phyloP scores from a whole-genome alignment of 2,113 vertebrate genomes.

The Canis aureus region DNA sequence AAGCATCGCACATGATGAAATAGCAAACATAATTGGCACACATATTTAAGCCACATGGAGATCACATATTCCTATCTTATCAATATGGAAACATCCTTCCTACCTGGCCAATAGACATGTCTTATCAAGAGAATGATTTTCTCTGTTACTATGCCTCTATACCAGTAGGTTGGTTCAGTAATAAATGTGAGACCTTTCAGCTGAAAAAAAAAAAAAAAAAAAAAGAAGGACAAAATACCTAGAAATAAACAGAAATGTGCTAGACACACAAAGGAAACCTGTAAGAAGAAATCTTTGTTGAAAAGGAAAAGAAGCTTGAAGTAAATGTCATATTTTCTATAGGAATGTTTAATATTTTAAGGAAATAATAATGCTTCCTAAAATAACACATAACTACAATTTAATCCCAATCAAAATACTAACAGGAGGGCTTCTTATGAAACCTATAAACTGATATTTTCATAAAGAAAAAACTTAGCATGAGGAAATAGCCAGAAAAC shows the following conservation, averaged over 20 bases:
- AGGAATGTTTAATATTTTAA: background rate
- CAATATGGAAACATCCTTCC: too few species aligned
- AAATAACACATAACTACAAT: background rate
- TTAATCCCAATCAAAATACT: conserved; percentile 10
- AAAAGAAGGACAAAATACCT: background rate
- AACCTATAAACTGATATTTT: background rate
- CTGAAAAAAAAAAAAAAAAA: background rate
- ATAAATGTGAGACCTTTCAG: too few species aligned
- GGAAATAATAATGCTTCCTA: background rate
- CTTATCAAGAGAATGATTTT: too few species aligned
- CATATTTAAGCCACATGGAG: too few species aligned
- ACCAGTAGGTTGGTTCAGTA: too few species aligned
- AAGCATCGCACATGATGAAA: too few species aligned
- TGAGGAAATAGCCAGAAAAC: background rate
- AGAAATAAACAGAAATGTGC: background rate
- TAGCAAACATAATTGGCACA: too few species aligned
- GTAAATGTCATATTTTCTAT: background rate
- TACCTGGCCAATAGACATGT: too few species aligned
- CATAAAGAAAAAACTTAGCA: background rate
- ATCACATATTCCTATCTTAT: too few species aligned
- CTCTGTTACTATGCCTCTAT: too few species aligned
- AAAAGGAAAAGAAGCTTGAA: conserved; percentile 15
- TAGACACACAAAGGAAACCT: background rate
- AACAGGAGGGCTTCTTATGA: background rate
- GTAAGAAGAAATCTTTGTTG: background rate